These are phyloP conservation scores for Pollenia labialis DNA, from an alignment of 2,888 invertebrate genomes.

Conservation along the genomic window DNA sequence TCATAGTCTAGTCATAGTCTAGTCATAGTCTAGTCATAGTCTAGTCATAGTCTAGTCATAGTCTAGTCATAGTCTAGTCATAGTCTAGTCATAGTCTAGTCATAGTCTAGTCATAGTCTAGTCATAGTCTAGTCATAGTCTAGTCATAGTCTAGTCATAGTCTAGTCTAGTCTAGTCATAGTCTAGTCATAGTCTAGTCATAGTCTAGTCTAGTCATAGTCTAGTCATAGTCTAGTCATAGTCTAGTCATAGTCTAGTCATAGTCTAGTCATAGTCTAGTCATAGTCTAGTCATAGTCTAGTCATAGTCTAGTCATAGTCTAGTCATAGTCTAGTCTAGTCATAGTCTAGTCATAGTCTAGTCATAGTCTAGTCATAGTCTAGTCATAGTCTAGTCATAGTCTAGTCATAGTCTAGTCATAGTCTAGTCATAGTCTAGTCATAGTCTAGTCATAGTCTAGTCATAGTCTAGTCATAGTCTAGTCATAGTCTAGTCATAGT, in stretches of 20 bases:
- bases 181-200: conserved; percentile 23
- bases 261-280: conserved; percentile 14
- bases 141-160: conserved; percentile 20
- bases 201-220: conserved; percentile 8
- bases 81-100: neutral
- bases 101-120: conserved; percentile 13
- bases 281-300: neutral
- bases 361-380: neutral
- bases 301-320: neutral
- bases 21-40: neutral
- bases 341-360: neutral
- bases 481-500: neutral
- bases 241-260: conserved; percentile 23
- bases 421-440: neutral
- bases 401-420: neutral
- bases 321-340: conserved; percentile 3
- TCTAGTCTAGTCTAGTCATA: conserved; percentile 21
- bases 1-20: conserved; percentile 5
- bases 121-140: conserved; percentile 19
- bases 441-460: neutral
- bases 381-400: neutral
- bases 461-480: neutral
- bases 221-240: conserved; percentile 2
- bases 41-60: neutral
- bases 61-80: no score